Base-by-base conservation (phyloP, 2,113 vertebrate genomes). In the Lepisosteus osseus region DNA sequence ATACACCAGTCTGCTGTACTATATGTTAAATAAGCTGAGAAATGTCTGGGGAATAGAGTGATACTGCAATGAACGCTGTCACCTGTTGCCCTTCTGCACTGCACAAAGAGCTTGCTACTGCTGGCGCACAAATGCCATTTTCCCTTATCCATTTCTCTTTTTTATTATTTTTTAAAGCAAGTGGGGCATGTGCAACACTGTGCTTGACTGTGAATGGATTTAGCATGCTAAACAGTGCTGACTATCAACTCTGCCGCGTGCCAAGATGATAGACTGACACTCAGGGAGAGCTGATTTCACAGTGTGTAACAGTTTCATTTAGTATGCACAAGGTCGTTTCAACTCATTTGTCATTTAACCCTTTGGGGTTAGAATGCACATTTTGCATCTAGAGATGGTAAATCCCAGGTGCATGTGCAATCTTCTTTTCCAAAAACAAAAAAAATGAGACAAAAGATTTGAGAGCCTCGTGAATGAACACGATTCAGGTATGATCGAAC, bases 401-500 rank as follows among this genome's bases (percentile, higher is more conserved):
- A 51, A 1, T 51, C 47, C 9, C 47, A 1, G 9, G 47, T 51
- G 47, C 47, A 51, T 2, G 5, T 51, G 47, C 47, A 51, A 9
- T 51, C 5, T 51, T 51, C 47, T 51, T 29, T 29, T 29, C 47
- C 9, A 9, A 51, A 69, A 69, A 42, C 56, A 54, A 77, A 79
- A 83, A 80, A 67, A 72, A 51, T 72, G 67, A 61, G 54, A 68
- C 7, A 70, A 62, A 11, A 42, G 66, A 66, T 70, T 72, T 70
- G 72, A 78, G 59, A 42, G 81, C 62, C 71, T 59, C 74, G 29
- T 72, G 71, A 65, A 72, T 72, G 82, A 87, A 83, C 79, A 83
- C 74, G 68, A 71, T 78, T 79, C 87, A 85, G 88, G 87, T 83
- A 70, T 80, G 71, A 83, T 85, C 69, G 80, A 83, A 81, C 61